These are phyloP conservation scores for Chelmon rostratus DNA, from an alignment of 2,797 vertebrate genomes.

Conservation along the genomic window DNA sequence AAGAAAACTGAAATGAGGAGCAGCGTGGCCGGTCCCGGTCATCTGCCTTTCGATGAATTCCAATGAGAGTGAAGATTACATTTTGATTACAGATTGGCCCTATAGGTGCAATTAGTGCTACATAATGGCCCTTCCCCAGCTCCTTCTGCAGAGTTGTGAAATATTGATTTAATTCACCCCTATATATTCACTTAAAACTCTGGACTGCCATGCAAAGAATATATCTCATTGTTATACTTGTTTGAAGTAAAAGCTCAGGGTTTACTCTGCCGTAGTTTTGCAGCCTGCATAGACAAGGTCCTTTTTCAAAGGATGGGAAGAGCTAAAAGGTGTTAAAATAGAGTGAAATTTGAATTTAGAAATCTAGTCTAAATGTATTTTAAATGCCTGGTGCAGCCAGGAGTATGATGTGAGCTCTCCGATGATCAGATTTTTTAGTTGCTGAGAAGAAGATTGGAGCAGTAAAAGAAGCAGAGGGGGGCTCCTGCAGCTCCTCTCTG, in stretches of 20 bases:
- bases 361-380: constrained; percentile 36
- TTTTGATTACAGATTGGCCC: constrained; percentile 70
- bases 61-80: constrained; percentile 76
- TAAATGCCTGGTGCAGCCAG: constrained; percentile 39
- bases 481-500: constrained; percentile 27
- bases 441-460: constrained; percentile 26
- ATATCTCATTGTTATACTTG: constrained; percentile 62
- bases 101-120: constrained; percentile 84
- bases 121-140: constrained; percentile 71
- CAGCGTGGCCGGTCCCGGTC: constrained; percentile 42
- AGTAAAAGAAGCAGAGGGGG: constrained; percentile 10
- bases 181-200: constrained; percentile 79
- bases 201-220: constrained; percentile 68
- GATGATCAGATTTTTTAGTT: constrained; percentile 38
- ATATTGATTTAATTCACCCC: constrained; percentile 81
- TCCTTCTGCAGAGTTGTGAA: constrained; percentile 71
- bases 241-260: constrained; percentile 46
- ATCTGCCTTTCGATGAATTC: constrained; percentile 75
- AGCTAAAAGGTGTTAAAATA: constrained; percentile 46
- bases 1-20: constrained; percentile 68
- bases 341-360: constrained; percentile 39
- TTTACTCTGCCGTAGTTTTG: constrained; percentile 59
- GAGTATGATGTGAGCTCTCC: constrained; percentile 17
- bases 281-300: constrained; percentile 30
- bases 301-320: constrained; percentile 36